A percentile compares a stretch with the other conserved stretches of the same genome.
phyloP scores from a whole-genome alignment of 30 jellyfish, hydroid and myxozoan genomes.

The Turritopsis dohrnii region DNA sequence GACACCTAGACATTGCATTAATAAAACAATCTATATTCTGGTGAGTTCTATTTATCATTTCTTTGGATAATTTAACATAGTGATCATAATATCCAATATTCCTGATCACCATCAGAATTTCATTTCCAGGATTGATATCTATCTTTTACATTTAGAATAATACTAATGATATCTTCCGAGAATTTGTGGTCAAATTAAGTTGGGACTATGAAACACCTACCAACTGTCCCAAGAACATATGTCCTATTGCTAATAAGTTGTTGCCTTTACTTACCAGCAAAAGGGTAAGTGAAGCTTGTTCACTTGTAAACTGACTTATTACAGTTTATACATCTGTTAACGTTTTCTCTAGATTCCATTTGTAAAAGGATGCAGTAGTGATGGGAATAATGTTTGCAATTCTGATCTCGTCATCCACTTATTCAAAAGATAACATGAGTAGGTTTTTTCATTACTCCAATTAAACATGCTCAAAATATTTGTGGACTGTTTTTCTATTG shows the following conservation, averaged over 20 bases:
- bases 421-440: not conserved
- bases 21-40: not conserved
- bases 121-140: too few relatives aligned
- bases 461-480: not conserved
- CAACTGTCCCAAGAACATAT: not conserved
- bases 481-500: too few relatives aligned
- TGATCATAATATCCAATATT: too few relatives aligned
- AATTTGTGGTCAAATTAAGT: not conserved
- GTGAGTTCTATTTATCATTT: not conserved
- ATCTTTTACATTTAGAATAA: conserved; percentile 8
- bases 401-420: not conserved
- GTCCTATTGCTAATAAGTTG: conserved; percentile 24
- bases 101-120: too few relatives aligned
- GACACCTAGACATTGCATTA: not conserved
- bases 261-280: not conserved
- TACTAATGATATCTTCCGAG: conserved; percentile 14
- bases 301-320: too few relatives aligned
- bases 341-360: conserved; percentile 18
- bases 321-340: not conserved
- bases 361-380: conserved; percentile 38
- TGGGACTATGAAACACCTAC: not conserved
- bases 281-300: too few relatives aligned
- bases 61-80: too few relatives aligned
- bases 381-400: conserved; percentile 34
- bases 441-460: not conserved